phyloP scores from a whole-genome alignment of 2,113 vertebrate species.

The Potamarius usumacintae region DNA sequence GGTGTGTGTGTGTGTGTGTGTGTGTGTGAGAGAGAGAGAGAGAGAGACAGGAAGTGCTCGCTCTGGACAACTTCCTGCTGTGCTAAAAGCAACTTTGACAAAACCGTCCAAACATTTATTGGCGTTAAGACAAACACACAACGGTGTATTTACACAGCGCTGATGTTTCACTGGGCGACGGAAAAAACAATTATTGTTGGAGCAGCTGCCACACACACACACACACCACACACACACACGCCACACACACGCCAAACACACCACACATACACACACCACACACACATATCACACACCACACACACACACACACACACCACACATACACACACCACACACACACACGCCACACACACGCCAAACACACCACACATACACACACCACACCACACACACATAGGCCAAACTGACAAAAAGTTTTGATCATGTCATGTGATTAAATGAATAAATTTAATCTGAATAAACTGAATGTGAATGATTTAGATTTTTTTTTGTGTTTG shows the following conservation, averaged over 20 bases:
- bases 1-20: slow-evolving; percentile 13
- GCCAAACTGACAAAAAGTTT: too few relatives aligned
- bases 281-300: neutral
- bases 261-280: neutral
- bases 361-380: too few relatives aligned
- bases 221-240: neutral
- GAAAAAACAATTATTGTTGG: neutral
- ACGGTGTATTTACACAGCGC: neutral
- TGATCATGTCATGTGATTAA: too few relatives aligned
- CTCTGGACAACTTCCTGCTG: neutral
- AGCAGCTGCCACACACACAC: neutral
- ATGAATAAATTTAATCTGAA: too few relatives aligned
- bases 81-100: slow-evolving; percentile 9
- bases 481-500: too few relatives aligned
- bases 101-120: slow-evolving; percentile 10
- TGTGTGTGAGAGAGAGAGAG: neutral
- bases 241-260: neutral
- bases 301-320: neutral
- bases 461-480: too few relatives aligned
- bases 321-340: too few relatives aligned
- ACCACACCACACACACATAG: too few relatives aligned
- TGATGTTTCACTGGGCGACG: neutral
- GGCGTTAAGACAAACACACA: neutral
- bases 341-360: too few relatives aligned
- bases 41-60: neutral